phyloP scores from a whole-genome alignment of 2,888 invertebrate genomes.

The Nymphalis polychloros region DNA sequence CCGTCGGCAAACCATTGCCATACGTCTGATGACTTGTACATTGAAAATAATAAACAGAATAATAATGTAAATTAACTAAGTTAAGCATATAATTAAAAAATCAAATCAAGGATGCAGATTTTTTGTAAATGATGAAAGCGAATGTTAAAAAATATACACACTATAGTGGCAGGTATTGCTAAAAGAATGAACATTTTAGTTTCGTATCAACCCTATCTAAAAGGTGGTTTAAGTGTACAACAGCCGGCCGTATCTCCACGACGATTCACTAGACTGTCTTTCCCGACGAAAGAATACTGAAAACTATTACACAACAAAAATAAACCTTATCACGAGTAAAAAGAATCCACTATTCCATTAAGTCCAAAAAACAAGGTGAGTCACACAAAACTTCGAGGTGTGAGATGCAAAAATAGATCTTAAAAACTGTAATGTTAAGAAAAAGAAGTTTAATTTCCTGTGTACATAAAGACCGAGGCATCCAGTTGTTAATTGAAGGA shows the following conservation, averaged over 20 bases:
- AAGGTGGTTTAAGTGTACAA: constrained; percentile 60
- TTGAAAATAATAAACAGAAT: no score
- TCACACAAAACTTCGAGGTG: constrained; percentile 40
- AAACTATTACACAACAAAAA: constrained; percentile 48
- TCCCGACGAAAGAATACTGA: constrained; percentile 42
- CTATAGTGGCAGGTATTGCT: not conserved
- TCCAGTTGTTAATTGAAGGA: constrained; percentile 59
- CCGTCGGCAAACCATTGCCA: no score
- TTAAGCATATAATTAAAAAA: no score
- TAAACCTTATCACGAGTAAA: constrained; percentile 40
- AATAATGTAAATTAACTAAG: no score
- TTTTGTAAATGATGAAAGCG: no score
- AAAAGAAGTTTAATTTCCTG: constrained; percentile 63
- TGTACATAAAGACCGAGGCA: constrained; percentile 50
- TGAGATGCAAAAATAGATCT: constrained; percentile 54
- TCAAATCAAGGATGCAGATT: no score
- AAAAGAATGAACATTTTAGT: constrained; percentile 3
- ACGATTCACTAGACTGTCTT: constrained; percentile 58
- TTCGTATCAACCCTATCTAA: constrained; percentile 19
- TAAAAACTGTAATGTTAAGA: constrained; percentile 44
- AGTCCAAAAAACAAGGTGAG: constrained; percentile 48
- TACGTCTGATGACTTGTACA: no score
- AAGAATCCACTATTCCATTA: constrained; percentile 49
- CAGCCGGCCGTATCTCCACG: constrained; percentile 56
- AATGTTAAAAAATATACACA: not conserved